phyloP scores from a whole-genome alignment of 2,113 vertebrate species.

The Lophura nycthemera region DNA sequence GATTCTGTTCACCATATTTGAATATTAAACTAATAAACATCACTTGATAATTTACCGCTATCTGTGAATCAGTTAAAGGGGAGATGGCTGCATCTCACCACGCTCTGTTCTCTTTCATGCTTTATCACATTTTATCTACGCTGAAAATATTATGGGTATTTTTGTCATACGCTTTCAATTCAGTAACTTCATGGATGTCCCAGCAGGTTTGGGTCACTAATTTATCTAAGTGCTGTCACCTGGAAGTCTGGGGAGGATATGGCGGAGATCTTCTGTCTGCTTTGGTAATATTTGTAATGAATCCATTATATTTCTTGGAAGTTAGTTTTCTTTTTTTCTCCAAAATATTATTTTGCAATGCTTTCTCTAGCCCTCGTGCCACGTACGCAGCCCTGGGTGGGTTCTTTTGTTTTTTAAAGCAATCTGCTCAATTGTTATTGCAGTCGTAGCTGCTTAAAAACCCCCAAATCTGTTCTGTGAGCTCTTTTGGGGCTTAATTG shows the following conservation, averaged over 20 bases:
- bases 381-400: neutral
- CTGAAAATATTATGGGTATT: neutral
- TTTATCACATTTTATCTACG: neutral
- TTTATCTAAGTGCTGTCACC: neutral
- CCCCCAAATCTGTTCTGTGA: neutral
- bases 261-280: neutral
- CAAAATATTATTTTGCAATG: neutral
- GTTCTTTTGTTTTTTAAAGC: neutral
- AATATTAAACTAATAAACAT: conserved; percentile 72
- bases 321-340: neutral
- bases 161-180: neutral
- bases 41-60: conserved; percentile 72
- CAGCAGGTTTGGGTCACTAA: neutral
- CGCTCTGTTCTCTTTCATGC: neutral
- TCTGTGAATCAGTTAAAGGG: conserved; percentile 67
- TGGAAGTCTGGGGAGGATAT: neutral
- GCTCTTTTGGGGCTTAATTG: neutral
- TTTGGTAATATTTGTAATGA: neutral
- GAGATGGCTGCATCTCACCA: neutral
- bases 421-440: neutral
- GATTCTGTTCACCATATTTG: conserved; percentile 72
- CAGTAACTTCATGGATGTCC: neutral
- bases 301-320: neutral
- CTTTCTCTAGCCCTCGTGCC: neutral
- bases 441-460: neutral